Conservation (phyloP, 2,113 vertebrate species). For the Hydropotes inermis region DNA sequence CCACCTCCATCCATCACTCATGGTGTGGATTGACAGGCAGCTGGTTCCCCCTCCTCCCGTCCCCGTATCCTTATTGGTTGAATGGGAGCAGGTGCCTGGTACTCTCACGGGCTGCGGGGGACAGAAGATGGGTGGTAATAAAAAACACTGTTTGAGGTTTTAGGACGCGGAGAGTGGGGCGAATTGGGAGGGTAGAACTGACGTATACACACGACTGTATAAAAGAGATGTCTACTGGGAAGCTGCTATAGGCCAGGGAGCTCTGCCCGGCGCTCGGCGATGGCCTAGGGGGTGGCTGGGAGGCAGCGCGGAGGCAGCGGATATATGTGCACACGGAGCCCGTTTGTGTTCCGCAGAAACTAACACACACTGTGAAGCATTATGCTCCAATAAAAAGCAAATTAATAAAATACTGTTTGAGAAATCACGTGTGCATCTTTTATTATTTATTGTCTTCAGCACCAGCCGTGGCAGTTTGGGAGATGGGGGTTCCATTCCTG, state of each 20-base stretch:
- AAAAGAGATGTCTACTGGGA: not conserved
- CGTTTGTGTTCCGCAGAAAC: not conserved
- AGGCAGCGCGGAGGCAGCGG: not conserved
- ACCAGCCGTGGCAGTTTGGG: accelerated
- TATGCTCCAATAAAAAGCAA: not conserved
- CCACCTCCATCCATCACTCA: not conserved
- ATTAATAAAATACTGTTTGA: not conserved
- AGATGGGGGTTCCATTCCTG: not conserved
- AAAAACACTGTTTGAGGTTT: not conserved
- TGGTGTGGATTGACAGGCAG: not conserved
- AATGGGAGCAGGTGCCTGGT: not conserved
- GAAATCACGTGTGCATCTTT: not conserved
- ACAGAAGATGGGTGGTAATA: too few relatives aligned
- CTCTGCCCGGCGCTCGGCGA: not conserved
- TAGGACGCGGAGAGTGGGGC: not conserved
- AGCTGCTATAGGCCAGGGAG: not conserved
- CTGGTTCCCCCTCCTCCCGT: not conserved
- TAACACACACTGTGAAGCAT: not conserved
- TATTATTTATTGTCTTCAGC: not conserved
- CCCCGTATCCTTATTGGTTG: not conserved
- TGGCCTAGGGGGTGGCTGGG: not conserved
- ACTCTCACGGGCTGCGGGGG: not conserved
- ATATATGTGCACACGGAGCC: accelerated
- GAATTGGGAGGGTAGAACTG: not conserved
- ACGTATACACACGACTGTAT: not conserved